Base-by-base conservation (phyloP, 2,888 invertebrate genomes). In the Masnerella sp. region DNA sequence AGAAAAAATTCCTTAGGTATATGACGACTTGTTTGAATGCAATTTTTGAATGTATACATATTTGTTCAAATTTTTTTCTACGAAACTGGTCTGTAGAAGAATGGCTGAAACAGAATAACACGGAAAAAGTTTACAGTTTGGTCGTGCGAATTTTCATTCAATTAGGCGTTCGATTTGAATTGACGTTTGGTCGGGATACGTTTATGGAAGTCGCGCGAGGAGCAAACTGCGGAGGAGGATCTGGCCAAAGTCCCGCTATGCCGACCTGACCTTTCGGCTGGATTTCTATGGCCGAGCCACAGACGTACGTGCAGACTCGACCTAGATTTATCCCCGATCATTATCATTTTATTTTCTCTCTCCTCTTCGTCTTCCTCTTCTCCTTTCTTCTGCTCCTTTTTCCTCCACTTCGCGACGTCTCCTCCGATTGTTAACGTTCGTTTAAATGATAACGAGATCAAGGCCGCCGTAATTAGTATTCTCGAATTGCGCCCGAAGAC, bases 191-290 rank as follows among this genome's bases (percentile, higher is more conserved):
- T 34, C 15, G 20, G 15, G 40, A 36, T 30, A 32, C 43, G 43
- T 58, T 69, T 38, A 38, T 59, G 52, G 43, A 20, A 62, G 54
- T 52, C 36, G 52, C 42, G 40, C 43, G 61, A 71, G 45, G 59
- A 71, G 71, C 65, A 47, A 52, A 71, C 45, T 59, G 72, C 40
- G 72, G 72, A 65, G 72, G 72, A 72, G 72, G 64, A 59, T 71
- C 64, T 65, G 59, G 71, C 52, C 59, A 71, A 71, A 71, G 65
- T 71, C 71, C 72, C 72, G 72, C 65, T 72, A 72, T 47, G 40
- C 65, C 34, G 72, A 72, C 72, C 72, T 72, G 67, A 72, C 72
- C 72, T 72, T 72, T 61, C 61, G 67, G 61, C 43, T 67, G 67
- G 67, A 56, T 61, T 67, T 67, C 72, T 67, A 65, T 43, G 59